Base-by-base conservation (phyloP, 1,140 invertebrate genomes). In the Caerostris extrusa region DNA sequence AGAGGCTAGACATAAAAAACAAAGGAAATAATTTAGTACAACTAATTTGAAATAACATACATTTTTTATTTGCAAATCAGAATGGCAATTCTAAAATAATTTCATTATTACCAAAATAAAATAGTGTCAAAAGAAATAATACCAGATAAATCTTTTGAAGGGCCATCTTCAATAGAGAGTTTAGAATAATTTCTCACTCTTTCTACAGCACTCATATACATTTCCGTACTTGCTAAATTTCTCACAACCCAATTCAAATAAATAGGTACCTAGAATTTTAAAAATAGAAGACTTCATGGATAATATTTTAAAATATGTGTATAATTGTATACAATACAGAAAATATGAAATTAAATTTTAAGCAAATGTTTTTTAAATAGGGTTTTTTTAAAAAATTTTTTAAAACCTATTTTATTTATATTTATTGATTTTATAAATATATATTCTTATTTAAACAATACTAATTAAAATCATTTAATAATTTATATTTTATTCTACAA, bases 201-300 rank as follows among this genome's bases (percentile, higher is more conserved):
- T 94, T 98, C 97, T 2, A 98, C 97, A 10, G 97, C 97, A 81
- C 97, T 97, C 96, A 98, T 97, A 95, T 98, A 98, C 96, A 97
- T 97, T 96, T 98, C 97, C 94, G 98, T 97, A 95, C 98, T 97
- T 5, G 97, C 97, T 90, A 97, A 96, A 95, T 98, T 97, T 96
- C 98, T 97, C 91, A 98, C 98, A 82, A 98, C 97, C 97, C 98
- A 98, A 95, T 98, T 98, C 69, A 98, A 96, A 96, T 98, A 98
- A 95, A 98, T 97, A 19, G 98, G 98, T 93, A 98, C 94, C 94
- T 94, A 60, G 50, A 71, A 2, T 34, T 57, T 10, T 5, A 77
- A 85, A 85, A 83, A 85, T 14, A 58, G 50, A 19, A 77, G 7
- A 77, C 7, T 77, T 77, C 8, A 64, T 64, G 17, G 8, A 64